These are phyloP conservation scores for Campylomormyrus numenius DNA, from an alignment of 2,113 vertebrate genomes.

Conservation along the genomic window DNA sequence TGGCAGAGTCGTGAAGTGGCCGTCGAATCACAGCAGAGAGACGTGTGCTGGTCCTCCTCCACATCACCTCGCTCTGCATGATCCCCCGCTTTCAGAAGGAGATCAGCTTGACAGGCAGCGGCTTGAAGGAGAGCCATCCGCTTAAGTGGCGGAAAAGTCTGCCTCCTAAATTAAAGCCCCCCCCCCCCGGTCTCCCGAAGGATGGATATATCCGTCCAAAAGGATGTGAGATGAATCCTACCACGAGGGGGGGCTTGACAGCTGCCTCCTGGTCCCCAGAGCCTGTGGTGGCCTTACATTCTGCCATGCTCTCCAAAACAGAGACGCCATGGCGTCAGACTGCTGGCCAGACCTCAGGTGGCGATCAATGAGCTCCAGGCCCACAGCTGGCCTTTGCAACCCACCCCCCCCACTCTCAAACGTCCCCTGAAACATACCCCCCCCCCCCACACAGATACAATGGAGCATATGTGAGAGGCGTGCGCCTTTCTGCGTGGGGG, in stretches of 20 bases:
- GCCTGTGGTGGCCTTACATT: neutral
- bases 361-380: neutral
- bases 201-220: neutral
- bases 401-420: neutral
- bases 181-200: neutral
- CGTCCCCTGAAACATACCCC: neutral
- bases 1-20: neutral
- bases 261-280: neutral
- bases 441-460: neutral
- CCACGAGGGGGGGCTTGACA: neutral
- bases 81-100: neutral
- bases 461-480: neutral
- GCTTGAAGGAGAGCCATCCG: neutral
- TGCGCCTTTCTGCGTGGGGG: neutral
- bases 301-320: neutral
- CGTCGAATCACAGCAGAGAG: neutral
- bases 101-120: neutral
- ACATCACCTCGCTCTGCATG: neutral
- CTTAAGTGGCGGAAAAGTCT: neutral
- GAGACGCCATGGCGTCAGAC: too few relatives aligned
- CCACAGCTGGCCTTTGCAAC: neutral
- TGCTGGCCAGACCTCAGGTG: neutral
- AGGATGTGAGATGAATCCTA: neutral
- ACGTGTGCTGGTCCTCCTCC: neutral
- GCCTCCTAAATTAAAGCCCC: conserved; percentile 1